Evolutionary conservation across 1,140 invertebrate species (phyloP), one percentile per base, ranked within the genome.

Genomic region (Oncopodura yosiiana): DNA sequence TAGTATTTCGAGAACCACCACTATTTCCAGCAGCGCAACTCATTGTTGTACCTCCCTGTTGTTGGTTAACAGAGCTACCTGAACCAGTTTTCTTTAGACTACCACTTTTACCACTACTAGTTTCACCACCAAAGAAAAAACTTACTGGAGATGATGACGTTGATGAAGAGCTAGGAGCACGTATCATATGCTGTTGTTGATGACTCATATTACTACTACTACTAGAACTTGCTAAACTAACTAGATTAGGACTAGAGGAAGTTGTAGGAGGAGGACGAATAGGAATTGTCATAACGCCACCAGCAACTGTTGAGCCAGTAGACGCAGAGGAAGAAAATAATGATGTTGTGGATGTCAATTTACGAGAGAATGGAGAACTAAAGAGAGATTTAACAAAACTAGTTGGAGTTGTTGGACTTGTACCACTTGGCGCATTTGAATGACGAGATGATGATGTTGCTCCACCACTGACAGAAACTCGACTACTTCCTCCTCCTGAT

Each of bases 201-300:
- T 30, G 16, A 6, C 44, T 30, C 44, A 46, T 46, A 11, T 30
- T 38, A 45, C 32, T 44, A 23, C 53, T 55, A 30, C 45, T 39
- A 49, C 48, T 37, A 2, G 48, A 39, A 38, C 27, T 55, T 36
- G 38, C 45, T 11, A 55, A 43, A 48, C 53, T 55, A n/a, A 55
- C 44, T 19, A 55, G 53, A 26, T 55, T 55, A 12, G 53, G 53
- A 34, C 45, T 49, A 21, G 34, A 39, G 29, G 36, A 42, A 1
- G 53, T 55, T 1, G 53, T 55, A 0, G 53, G 53, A 18, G 53
- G 53, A n/a, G 46, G 39, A 23, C 9, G 37, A 18, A n/a, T 46
- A 3, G 44, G 27, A 48, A 23, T 4, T 32, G 30, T 24, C 42
- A 6, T 3, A 29, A 21, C 3, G 30, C 30, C 9, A 34, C 43